Conservation (phyloP, 35 echinoderm and acorn worm species). For the Nesometra sesokonis region DNA sequence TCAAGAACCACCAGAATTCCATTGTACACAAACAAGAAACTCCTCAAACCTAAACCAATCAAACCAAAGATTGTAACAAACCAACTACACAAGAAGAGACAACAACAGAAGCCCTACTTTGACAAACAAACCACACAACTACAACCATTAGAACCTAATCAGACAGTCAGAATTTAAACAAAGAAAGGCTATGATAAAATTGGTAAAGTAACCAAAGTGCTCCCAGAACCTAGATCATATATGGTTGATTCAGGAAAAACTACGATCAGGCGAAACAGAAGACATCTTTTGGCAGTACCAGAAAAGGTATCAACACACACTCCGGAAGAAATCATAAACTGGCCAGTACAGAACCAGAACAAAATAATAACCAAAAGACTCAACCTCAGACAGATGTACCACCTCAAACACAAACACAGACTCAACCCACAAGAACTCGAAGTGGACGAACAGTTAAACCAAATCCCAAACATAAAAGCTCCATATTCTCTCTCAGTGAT, state of each 20-base stretch:
- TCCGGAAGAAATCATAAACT: no score
- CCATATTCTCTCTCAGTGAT: no score
- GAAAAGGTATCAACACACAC: background rate
- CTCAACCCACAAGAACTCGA: no score
- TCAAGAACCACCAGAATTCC: background rate
- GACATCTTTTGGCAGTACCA: background rate
- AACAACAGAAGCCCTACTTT: background rate
- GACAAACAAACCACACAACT: background rate
- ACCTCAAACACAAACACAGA: no score
- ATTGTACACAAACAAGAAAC: background rate
- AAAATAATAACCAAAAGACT: no score
- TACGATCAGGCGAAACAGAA: background rate
- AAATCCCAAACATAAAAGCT: no score
- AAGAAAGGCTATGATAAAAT: background rate
- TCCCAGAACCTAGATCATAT: slow-evolving; percentile 1
- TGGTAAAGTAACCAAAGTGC: background rate
- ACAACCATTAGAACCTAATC: background rate
- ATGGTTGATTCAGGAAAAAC: background rate
- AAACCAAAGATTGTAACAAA: background rate
- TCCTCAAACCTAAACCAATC: background rate
- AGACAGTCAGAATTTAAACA: background rate
- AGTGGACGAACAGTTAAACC: no score
- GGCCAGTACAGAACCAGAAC: no score
- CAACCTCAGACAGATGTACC: no score
- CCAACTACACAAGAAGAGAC: background rate